Conservation (phyloP, 1,140 invertebrate species). For the Amyelois transitella region DNA sequence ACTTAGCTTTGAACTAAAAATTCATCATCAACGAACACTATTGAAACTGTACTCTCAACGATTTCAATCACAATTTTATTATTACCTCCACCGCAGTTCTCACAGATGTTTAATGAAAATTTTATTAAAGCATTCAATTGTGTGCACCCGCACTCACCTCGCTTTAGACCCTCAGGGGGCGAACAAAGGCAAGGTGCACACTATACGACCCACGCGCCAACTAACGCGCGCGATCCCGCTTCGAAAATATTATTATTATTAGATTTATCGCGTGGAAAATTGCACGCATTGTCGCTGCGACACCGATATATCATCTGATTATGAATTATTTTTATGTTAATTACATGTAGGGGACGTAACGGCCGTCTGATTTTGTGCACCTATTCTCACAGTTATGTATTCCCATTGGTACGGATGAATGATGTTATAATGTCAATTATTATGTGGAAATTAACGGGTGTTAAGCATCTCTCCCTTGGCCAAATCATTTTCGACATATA, state of each 20-base stretch:
- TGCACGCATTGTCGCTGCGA: slow-evolving; percentile 55
- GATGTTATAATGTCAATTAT: neutral
- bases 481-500: too few relatives aligned
- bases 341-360: slow-evolving; percentile 43
- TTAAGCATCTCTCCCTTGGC: neutral
- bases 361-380: slow-evolving; percentile 22
- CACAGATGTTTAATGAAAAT: slow-evolving; percentile 4
- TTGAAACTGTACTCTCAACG: neutral
- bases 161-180: slow-evolving; percentile 4
- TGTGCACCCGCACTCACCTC: slow-evolving; percentile 5
- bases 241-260: slow-evolving; percentile 62
- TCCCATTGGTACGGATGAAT: neutral
- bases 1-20: too few relatives aligned
- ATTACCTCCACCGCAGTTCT: neutral
- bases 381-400: slow-evolving; percentile 7
- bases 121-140: neutral
- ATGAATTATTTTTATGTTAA: slow-evolving; percentile 68
- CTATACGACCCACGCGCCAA: slow-evolving; percentile 34
- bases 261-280: slow-evolving; percentile 68
- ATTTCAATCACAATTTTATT: neutral
- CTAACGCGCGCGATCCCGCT: slow-evolving; percentile 31
- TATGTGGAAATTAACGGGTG: neutral
- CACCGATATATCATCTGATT: slow-evolving; percentile 48
- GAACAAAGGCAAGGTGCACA: slow-evolving; percentile 49
- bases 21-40: neutral